A percentile compares a stretch with the other conserved stretches of the same genome.
These are phyloP conservation scores for Heliconius hewitsoni DNA, from an alignment of 1,140 invertebrate genomes.

Conservation along the genomic window DNA sequence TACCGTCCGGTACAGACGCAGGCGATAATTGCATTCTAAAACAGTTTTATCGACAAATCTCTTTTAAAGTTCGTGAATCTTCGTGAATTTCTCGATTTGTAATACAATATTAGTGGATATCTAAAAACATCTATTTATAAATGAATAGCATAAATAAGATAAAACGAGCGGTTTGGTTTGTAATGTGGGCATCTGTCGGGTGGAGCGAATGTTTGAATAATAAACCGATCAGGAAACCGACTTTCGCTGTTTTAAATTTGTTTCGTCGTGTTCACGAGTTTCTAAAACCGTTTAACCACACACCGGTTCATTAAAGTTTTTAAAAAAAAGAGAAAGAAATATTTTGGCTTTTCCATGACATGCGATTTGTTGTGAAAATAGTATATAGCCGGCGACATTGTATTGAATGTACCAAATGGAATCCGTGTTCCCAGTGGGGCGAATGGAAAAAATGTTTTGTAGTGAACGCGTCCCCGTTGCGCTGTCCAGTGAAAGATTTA, in stretches of 20 bases:
- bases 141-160: slow-evolving; percentile 43
- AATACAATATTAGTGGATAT: slow-evolving; percentile 21
- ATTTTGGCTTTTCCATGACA: slow-evolving; percentile 32
- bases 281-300: slow-evolving; percentile 39
- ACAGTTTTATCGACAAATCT: slow-evolving; percentile 12
- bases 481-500: slow-evolving; percentile 70
- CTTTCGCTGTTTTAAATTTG: slow-evolving; percentile 52
- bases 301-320: slow-evolving; percentile 40
- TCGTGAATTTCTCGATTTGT: slow-evolving; percentile 16
- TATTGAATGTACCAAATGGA: slow-evolving; percentile 72
- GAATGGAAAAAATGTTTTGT: slow-evolving; percentile 72
- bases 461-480: slow-evolving; percentile 52
- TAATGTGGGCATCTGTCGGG: slow-evolving; percentile 43
- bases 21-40: slow-evolving; percentile 10
- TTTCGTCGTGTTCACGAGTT: slow-evolving; percentile 38
- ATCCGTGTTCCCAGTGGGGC: slow-evolving; percentile 58
- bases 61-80: too few species aligned
- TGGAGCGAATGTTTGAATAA: slow-evolving; percentile 52
- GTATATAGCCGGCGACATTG: slow-evolving; percentile 53
- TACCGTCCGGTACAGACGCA: background rate
- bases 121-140: slow-evolving; percentile 29
- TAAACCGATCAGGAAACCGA: slow-evolving; percentile 53
- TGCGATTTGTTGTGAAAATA: slow-evolving; percentile 45
- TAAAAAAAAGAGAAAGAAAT: slow-evolving; percentile 23
- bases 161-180: slow-evolving; percentile 39